Evolutionary conservation across 2,797 vertebrate genomes (phyloP), one percentile per base, ranked within the genome.

Genomic region (Leuciscus waleckii): DNA sequence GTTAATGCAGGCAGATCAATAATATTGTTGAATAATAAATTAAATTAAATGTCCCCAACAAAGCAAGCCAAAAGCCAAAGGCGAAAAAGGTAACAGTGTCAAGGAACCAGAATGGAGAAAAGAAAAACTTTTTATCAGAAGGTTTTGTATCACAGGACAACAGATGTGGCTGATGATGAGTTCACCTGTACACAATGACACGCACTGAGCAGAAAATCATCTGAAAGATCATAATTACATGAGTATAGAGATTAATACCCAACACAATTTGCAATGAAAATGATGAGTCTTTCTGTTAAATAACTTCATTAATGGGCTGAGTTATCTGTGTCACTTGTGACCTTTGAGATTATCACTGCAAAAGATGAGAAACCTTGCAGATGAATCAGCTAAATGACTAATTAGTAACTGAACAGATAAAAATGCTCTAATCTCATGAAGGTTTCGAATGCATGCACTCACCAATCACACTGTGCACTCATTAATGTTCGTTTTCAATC

Each of bases 301-400:
- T n/a, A 76, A 39, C 74, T 37, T 35, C 6, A 51, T 46, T 51
- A 74, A 74, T 54, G 19, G 19, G 29, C 10, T 54, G 73, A 35
- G 37, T 56, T 37, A 56, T 56, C 21, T 9, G 74, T 76, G 32
- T 76, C 21, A 37, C 32, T 56, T 23, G 35, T 76, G 73, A 75
- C 73, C 73, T 75, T 75, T 75, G 49, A 76, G 74, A 76, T 76
- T 76, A 63, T 63, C 26, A 29, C 26, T 29, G 61, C 26, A 16
- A 29, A 29, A 16, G 61, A 29, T 63, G 14, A 63, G 26, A 63
- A 29, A 2, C 61, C 61, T 63, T 16, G 26, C 26, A 29, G 5
- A 29, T 23, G 29, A 9, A 37, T 75, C 19, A 7, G 49, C 73
- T 75, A 35, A 54, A 37, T 54, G 29, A 37, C 73, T 54, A 35